A percentile compares a stretch with the other conserved stretches of the same genome.
phyloP scores from a whole-genome alignment of 2,113 vertebrate species.

The Alces alces region DNA sequence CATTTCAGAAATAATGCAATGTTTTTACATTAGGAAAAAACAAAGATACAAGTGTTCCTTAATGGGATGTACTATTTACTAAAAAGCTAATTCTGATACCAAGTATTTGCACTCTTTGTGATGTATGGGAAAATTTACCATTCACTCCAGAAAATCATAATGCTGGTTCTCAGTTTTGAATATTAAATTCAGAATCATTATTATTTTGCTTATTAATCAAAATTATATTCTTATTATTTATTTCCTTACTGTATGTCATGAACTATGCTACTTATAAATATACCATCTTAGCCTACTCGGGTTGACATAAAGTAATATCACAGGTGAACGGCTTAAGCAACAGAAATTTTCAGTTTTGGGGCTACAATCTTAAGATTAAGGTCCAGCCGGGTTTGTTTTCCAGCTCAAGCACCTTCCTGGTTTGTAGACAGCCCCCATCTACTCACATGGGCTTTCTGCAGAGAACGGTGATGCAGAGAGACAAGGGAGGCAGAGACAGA shows the following conservation, averaged over 20 bases:
- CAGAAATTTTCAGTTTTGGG: not conserved
- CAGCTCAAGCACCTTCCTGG: not conserved
- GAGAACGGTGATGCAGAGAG: no score
- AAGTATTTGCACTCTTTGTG: not conserved
- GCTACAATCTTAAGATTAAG: not conserved
- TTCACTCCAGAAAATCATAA: not conserved
- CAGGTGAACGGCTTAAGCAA: not conserved
- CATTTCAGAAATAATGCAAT: slow-evolving; percentile 10
- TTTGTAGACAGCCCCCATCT: no score
- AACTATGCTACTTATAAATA: not conserved
- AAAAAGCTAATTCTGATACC: not conserved
- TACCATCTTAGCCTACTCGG: not conserved
- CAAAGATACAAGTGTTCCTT: slow-evolving; percentile 14
- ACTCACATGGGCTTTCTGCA: not conserved
- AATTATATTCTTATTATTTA: not conserved
- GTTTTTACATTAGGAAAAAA: not conserved
- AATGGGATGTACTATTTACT: not conserved
- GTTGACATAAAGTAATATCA: not conserved
- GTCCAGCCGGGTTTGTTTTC: not conserved
- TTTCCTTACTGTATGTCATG: not conserved
- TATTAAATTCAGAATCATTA: not conserved
- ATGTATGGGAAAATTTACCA: not conserved
- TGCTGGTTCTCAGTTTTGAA: not conserved
- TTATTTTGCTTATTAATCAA: not conserved
- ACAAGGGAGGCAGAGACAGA: no score